Conservation (phyloP, 2,888 invertebrate species). For the Harpagoxenus sublaevis region DNA sequence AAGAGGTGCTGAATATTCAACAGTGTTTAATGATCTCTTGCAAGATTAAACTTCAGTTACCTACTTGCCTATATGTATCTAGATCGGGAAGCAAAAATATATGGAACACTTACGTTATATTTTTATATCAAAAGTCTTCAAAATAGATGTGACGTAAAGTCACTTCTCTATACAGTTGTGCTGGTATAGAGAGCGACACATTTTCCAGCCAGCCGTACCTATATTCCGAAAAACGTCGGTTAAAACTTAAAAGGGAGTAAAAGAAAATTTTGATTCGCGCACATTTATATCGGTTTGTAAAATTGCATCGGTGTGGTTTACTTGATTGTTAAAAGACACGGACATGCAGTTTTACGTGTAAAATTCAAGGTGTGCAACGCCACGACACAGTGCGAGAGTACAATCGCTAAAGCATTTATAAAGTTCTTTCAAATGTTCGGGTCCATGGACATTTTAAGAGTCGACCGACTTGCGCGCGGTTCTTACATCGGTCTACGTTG, state of each 20-base stretch:
- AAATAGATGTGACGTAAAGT: constrained; percentile 12
- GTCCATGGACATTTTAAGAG: constrained; percentile 42
- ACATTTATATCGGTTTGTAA: constrained; percentile 44
- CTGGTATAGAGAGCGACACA: neutral
- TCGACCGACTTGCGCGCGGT: constrained; percentile 29
- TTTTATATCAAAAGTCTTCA: neutral
- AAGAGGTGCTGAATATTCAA: constrained; percentile 62
- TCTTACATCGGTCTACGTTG: constrained; percentile 19
- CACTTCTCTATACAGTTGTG: constrained; percentile 20
- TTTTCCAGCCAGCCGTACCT: neutral
- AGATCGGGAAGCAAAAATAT: neutral
- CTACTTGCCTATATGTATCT: neutral
- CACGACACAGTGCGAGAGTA: neutral
- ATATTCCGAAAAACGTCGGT: neutral
- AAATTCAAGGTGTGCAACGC: constrained; percentile 60
- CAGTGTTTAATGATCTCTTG: neutral
- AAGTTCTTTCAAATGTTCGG: constrained; percentile 32
- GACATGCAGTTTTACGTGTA: constrained; percentile 29
- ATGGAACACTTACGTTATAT: neutral
- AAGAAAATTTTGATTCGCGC: constrained; percentile 48
- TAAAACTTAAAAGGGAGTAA: constrained; percentile 18
- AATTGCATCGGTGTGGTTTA: constrained; percentile 35
- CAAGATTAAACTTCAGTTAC: neutral
- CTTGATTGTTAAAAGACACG: constrained; percentile 1
- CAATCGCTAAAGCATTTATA: constrained; percentile 46